These are phyloP conservation scores for Thermophis baileyi DNA, from an alignment of 2,113 vertebrate species.

Conservation along the genomic window DNA sequence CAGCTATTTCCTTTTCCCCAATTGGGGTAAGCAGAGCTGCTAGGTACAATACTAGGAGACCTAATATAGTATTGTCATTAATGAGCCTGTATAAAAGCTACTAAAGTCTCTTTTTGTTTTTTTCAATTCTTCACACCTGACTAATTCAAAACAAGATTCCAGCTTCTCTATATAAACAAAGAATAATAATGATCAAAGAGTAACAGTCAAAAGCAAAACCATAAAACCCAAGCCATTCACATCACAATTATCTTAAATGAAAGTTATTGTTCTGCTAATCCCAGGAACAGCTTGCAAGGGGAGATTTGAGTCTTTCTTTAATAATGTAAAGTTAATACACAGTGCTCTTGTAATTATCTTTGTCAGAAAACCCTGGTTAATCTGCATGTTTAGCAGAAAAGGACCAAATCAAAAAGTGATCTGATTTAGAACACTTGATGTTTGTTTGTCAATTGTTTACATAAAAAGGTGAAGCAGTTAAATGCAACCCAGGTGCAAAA, in stretches of 20 bases:
- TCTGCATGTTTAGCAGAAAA: slow-evolving; percentile 65
- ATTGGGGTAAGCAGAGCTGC: not conserved
- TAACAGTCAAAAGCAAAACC: slow-evolving; percentile 36
- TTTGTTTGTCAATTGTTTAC: slow-evolving; percentile 66
- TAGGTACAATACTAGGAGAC: not conserved
- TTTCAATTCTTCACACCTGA: not conserved
- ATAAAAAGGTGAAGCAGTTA: slow-evolving; percentile 58
- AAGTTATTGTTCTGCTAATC: slow-evolving; percentile 83
- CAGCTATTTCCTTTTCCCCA: not conserved
- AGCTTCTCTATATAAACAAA: slow-evolving; percentile 12
- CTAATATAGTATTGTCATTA: slow-evolving; percentile 18
- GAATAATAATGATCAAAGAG: slow-evolving; percentile 27
- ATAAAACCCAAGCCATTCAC: slow-evolving; percentile 53
- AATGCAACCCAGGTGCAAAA: slow-evolving; percentile 65
- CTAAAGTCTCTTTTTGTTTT: not conserved
- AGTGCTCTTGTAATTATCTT: slow-evolving; percentile 79
- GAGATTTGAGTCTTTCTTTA: slow-evolving; percentile 82
- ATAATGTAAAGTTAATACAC: slow-evolving; percentile 78
- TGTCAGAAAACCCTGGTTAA: slow-evolving; percentile 73
- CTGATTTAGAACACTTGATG: slow-evolving; percentile 51
- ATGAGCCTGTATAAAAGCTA: not conserved
- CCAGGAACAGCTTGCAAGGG: slow-evolving; percentile 73
- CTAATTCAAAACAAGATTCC: slow-evolving; percentile 27
- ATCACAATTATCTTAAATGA: slow-evolving; percentile 77
- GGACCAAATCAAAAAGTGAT: slow-evolving; percentile 54